These are phyloP conservation scores for Zaprionus lineosus DNA, from an alignment of 2,888 invertebrate genomes.

Conservation along the genomic window DNA sequence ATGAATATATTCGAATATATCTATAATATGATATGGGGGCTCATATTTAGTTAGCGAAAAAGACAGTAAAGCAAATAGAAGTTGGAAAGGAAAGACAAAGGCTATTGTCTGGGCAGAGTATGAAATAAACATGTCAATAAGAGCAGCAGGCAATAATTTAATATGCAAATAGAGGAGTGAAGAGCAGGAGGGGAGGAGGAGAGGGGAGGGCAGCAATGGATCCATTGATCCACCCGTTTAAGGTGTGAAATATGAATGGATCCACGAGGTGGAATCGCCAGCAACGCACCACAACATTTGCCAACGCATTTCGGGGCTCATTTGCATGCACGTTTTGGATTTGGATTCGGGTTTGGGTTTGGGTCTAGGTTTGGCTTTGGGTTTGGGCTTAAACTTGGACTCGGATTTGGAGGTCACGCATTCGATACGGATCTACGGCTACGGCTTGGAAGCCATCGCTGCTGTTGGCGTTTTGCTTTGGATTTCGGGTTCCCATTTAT, in stretches of 20 bases:
- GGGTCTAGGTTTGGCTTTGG: constrained; percentile 6
- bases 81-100: constrained; percentile 56
- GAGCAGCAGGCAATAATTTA: constrained; percentile 65
- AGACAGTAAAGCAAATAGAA: constrained; percentile 31
- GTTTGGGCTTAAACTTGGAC: too few species aligned
- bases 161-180: constrained; percentile 70
- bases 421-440: constrained; percentile 53
- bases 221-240: constrained; percentile 60
- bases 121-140: constrained; percentile 76
- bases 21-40: constrained; percentile 49
- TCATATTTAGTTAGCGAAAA: constrained; percentile 6
- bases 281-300: constrained; percentile 45
- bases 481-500: constrained; percentile 22
- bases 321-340: constrained; percentile 57
- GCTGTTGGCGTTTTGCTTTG: constrained; percentile 16
- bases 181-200: too few species aligned
- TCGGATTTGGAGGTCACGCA: constrained; percentile 43
- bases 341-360: constrained; percentile 25
- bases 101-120: constrained; percentile 49
- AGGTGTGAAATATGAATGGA: constrained; percentile 71
- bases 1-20: too few species aligned
- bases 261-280: background rate
- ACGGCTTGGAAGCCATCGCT: constrained; percentile 25
- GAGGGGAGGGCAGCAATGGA: constrained; percentile 46
- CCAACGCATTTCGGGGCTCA: constrained; percentile 64